These are phyloP conservation scores for Pseudorhiza aurosa DNA, from an alignment of 30 jellyfish, hydroid and myxozoan genomes.

Conservation along the genomic window DNA sequence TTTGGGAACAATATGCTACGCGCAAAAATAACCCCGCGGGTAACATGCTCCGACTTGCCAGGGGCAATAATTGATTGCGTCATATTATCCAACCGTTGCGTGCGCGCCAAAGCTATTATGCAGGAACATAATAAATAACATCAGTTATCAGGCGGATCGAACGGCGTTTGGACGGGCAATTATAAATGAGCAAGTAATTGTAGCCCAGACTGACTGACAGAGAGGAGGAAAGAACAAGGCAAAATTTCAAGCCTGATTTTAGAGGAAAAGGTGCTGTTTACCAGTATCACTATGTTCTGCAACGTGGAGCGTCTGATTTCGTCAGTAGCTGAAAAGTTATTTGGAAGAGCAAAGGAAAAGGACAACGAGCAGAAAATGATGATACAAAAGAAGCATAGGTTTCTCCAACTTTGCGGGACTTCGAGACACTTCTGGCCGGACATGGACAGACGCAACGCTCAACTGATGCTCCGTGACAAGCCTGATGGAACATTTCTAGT, in stretches of 20 bases:
- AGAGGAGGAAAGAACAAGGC: too few species aligned
- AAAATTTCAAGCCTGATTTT: too few species aligned
- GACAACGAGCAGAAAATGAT: neutral
- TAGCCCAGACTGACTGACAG: too few species aligned
- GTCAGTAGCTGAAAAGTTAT: neutral
- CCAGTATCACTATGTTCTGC: neutral
- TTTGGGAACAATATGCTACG: too few species aligned
- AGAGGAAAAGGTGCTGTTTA: too few species aligned
- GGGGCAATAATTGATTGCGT: neutral
- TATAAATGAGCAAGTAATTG: too few species aligned
- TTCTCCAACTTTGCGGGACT: neutral
- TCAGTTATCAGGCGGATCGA: neutral
- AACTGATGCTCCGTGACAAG: slow-evolving; percentile 7
- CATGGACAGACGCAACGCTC: neutral
- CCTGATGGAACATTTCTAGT: slow-evolving; percentile 53
- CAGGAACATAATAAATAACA: neutral
- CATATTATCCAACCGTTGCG: neutral
- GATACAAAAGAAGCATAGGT: neutral
- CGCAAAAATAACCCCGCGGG: too few species aligned
- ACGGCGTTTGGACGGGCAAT: too few species aligned
- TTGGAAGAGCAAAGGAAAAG: neutral
- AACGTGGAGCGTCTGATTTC: neutral
- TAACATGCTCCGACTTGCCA: neutral
- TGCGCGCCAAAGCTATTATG: neutral
- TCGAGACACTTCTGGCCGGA: slow-evolving; percentile 58